phyloP scores from a whole-genome alignment of 1,140 invertebrate species.

The Phortica variegata region DNA sequence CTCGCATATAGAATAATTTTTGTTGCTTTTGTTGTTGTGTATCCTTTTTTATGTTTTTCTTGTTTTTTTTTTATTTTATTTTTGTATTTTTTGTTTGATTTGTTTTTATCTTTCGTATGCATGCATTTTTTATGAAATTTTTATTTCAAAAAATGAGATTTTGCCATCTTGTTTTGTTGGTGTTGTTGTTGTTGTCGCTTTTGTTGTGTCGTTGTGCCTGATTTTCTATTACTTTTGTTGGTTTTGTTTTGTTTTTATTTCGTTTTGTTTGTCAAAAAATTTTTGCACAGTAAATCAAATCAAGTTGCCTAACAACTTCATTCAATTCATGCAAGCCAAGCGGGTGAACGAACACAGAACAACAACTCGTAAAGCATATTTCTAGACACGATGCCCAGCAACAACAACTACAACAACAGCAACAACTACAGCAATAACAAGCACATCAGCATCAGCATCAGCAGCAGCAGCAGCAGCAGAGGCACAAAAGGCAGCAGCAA shows the following conservation, averaged over 20 bases:
- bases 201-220: slow-evolving; percentile 11
- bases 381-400: no score
- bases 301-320: slow-evolving; percentile 55
- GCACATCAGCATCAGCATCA: no score
- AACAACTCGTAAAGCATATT: no score
- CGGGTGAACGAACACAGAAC: no score
- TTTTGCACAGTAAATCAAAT: slow-evolving; percentile 53
- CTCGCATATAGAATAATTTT: background rate
- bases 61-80: slow-evolving; percentile 27
- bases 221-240: slow-evolving; percentile 4
- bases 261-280: slow-evolving; percentile 25
- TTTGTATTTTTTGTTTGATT: slow-evolving; percentile 23
- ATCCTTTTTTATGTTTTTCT: slow-evolving; percentile 17
- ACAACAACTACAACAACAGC: no score
- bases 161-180: slow-evolving; percentile 52
- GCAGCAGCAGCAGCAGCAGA: no score
- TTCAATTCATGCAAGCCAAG: no score
- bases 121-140: slow-evolving; percentile 39
- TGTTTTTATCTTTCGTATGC: slow-evolving; percentile 24
- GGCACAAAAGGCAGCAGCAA: no score
- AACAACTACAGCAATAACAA: no score
- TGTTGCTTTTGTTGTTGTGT: background rate
- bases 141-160: slow-evolving; percentile 15
- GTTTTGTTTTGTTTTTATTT: slow-evolving; percentile 7
- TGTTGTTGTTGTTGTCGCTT: slow-evolving; percentile 45